These are phyloP conservation scores for Tachypleus tridentatus DNA, from an alignment of 1,140 invertebrate species.

Conservation along the genomic window DNA sequence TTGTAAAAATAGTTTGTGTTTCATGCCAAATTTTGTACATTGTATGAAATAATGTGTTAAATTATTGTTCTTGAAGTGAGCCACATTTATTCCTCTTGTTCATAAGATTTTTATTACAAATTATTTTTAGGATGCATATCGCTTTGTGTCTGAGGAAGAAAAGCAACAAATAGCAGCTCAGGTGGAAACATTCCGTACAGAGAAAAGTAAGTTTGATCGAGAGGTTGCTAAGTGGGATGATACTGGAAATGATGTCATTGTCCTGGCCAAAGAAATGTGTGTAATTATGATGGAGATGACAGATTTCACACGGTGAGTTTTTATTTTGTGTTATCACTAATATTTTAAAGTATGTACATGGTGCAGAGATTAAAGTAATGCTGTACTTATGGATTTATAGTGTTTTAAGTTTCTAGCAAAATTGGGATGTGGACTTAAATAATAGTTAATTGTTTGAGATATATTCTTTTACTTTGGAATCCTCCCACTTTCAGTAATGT, in stretches of 20 bases:
- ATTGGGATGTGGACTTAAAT: too few relatives aligned
- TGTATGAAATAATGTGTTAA: too few relatives aligned
- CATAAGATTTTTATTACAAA: conserved; percentile 38
- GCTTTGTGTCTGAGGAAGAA: conserved; percentile 93
- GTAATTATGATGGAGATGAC: conserved; percentile 99
- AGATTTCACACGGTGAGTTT: conserved; percentile 78
- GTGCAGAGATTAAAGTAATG: too few relatives aligned
- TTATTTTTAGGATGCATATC: conserved; percentile 67
- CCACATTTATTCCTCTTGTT: too few relatives aligned
- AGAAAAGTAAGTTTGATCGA: conserved; percentile 88
- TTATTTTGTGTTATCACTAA: background rate
- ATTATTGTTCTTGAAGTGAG: too few relatives aligned
- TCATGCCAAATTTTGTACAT: too few relatives aligned
- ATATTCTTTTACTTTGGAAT: too few relatives aligned
- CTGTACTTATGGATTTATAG: too few relatives aligned
- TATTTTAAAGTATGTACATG: background rate
- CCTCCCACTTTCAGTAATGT: too few relatives aligned
- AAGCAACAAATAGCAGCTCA: conserved; percentile 94
- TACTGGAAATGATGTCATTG: conserved; percentile 96
- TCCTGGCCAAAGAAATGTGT: conserved; percentile 96
- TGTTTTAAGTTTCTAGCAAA: too few relatives aligned
- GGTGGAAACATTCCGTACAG: conserved; percentile 66
- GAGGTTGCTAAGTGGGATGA: conserved; percentile 99
- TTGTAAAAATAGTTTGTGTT: too few relatives aligned
- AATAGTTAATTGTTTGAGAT: too few relatives aligned